These are phyloP conservation scores for Endomychus coccineus DNA, from an alignment of 2,888 invertebrate genomes.

Conservation along the genomic window DNA sequence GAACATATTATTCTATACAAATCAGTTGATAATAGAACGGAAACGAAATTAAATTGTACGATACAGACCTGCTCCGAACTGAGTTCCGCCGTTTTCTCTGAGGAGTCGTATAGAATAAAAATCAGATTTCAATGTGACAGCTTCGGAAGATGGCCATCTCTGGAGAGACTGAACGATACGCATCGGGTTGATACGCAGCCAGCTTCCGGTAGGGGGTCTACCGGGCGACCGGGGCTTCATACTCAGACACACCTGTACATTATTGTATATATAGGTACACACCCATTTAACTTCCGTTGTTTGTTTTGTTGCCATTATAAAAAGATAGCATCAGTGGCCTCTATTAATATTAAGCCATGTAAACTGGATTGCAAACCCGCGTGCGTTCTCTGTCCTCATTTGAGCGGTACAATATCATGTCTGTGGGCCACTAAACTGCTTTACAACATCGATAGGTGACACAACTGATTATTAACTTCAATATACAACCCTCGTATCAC, in stretches of 20 bases:
- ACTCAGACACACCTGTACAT: slow-evolving; percentile 10
- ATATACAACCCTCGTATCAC: too few relatives aligned
- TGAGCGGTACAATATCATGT: too few relatives aligned
- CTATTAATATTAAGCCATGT: too few relatives aligned
- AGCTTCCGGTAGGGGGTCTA: slow-evolving; percentile 4
- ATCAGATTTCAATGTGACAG: slow-evolving; percentile 34
- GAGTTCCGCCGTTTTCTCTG: slow-evolving; percentile 9
- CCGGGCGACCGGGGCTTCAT: slow-evolving; percentile 8
- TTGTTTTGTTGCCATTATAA: too few relatives aligned
- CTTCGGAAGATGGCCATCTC: slow-evolving; percentile 29
- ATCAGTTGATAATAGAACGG: slow-evolving; percentile 10
- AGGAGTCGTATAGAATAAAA: slow-evolving; percentile 33
- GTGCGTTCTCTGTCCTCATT: too few relatives aligned
- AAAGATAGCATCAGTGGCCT: too few relatives aligned
- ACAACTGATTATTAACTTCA: too few relatives aligned
- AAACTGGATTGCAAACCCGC: too few relatives aligned
- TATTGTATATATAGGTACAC: too few relatives aligned
- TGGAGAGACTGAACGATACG: slow-evolving; percentile 17
- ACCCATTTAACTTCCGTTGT: too few relatives aligned
- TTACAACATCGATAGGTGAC: too few relatives aligned
- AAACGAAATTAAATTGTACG: slow-evolving; percentile 8
- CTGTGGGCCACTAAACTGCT: too few relatives aligned
- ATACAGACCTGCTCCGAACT: neutral
- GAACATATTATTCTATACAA: neutral
- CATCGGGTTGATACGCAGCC: slow-evolving; percentile 9